A percentile compares a stretch with the other conserved stretches of the same genome.
These are phyloP conservation scores for Bucorvus abyssinicus DNA, from an alignment of 2,797 vertebrate species.

Conservation along the genomic window DNA sequence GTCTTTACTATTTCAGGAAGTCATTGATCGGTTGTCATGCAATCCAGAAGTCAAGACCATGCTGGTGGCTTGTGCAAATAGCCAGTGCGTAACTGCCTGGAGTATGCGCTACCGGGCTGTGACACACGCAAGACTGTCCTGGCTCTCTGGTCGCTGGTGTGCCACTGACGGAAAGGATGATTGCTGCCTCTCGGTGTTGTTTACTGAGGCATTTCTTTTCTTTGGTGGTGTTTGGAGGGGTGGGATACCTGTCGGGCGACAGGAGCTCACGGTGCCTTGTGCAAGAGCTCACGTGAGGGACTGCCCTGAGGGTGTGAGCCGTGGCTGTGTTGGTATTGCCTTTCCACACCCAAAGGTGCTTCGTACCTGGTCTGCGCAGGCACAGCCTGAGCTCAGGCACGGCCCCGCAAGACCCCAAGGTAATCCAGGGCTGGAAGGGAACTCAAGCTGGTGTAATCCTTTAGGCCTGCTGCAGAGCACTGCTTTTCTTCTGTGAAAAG, in stretches of 20 bases:
- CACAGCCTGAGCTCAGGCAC: background rate
- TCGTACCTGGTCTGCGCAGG: accelerated
- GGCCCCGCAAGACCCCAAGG: accelerated
- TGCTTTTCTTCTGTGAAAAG: background rate
- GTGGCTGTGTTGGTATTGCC: background rate
- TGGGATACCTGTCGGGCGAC: background rate
- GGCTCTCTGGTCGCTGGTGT: accelerated
- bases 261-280: background rate
- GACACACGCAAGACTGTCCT: background rate
- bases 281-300: background rate
- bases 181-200: background rate
- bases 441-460: background rate
- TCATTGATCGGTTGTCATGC: background rate
- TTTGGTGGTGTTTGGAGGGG: background rate
- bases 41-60: background rate
- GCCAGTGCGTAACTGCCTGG: background rate
- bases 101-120: background rate
- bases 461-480: background rate
- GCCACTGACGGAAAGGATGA: background rate
- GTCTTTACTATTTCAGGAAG: background rate
- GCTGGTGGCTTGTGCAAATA: background rate
- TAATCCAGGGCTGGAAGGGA: background rate
- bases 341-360: background rate
- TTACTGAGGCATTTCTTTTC: background rate
- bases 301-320: background rate